Evolutionary conservation across 1,140 invertebrate genomes (phyloP), one percentile per base, ranked within the genome.

Genomic region (Ylistrum balloti): DNA sequence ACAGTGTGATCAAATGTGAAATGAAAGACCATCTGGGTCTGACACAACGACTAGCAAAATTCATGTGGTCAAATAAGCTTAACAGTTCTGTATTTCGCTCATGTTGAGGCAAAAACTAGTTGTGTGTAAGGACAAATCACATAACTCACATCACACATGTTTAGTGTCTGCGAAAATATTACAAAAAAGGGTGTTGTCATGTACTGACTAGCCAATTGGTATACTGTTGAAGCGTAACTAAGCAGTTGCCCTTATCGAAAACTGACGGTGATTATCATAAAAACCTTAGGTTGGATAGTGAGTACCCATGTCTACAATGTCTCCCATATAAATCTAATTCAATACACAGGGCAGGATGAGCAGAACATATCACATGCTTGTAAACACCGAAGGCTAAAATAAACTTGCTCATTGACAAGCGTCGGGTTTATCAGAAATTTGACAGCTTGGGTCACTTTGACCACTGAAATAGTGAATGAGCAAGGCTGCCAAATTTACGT

Each of bases 341-440:
- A 28, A 28, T 38, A 22, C 56, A 20, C 1, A 56, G 9, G 1
- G 41, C 3, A 15, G 88, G 56, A 32, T 22, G 35, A 2, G 33
- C 56, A 17, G 48, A 33, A 20, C 88, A 89, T 33, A 89, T 89
- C 0, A 89, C 33, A 7, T 33, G 90, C 87, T 91, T 92, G 28
- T 90, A 92, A 13, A 45, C 85, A 0, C 86, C 45, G 48, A 92
- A 92, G 9, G 90, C 91, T 33, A 34, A 35, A 20, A 92, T 88
- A 86, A 92, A 92, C 45, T 91, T 87, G 2, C 35, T 33, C 17
- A 90, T 10, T 90, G 28, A 38, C 91, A 20, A 0, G 33, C 20
- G 33, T 92, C 91, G 48, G n/a, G 28, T 41, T 88, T 92, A n/a
- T 56, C 34, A 0, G 34, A 45, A n/a, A 32, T 32, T 10, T 28